Evolutionary conservation across 2,888 invertebrate genomes (phyloP).

Genomic region (Sphaerophoria rueppellii): DNA sequence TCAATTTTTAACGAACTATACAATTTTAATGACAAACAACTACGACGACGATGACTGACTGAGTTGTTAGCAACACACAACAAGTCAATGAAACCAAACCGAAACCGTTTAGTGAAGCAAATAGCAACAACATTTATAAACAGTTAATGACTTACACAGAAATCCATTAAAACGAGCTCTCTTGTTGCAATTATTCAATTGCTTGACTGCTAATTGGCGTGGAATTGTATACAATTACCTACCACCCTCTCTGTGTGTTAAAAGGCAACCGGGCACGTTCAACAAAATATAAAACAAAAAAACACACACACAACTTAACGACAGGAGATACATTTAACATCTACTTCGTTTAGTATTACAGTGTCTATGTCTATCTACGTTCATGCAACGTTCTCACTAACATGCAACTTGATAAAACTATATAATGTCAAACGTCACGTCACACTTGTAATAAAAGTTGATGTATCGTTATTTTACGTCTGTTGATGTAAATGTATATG

Average conservation of each 20-base stretch:
- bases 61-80: slow-evolving; percentile 41
- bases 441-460: slow-evolving; percentile 42
- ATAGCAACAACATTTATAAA: not conserved
- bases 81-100: not conserved
- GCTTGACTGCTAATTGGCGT: slow-evolving; percentile 68
- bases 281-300: not conserved
- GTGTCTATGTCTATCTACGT: not conserved
- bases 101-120: slow-evolving; percentile 12
- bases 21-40: slow-evolving; percentile 58
- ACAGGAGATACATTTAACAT: not conserved
- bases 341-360: slow-evolving; percentile 5
- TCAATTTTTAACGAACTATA: slow-evolving; percentile 37
- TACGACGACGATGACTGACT: slow-evolving; percentile 4
- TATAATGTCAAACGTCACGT: slow-evolving; percentile 62
- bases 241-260: slow-evolving; percentile 44
- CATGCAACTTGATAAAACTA: slow-evolving; percentile 12
- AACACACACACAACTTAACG: not conserved
- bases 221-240: slow-evolving; percentile 69
- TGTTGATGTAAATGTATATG: not conserved
- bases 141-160: slow-evolving; percentile 59
- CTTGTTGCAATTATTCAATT: slow-evolving; percentile 70
- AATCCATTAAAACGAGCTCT: slow-evolving; percentile 61
- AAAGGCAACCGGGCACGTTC: not conserved
- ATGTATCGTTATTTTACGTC: slow-evolving; percentile 43
- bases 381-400: not conserved